Evolutionary conservation across 2,797 vertebrate genomes (phyloP).

Genomic region (Peromyscus attwateri): DNA sequence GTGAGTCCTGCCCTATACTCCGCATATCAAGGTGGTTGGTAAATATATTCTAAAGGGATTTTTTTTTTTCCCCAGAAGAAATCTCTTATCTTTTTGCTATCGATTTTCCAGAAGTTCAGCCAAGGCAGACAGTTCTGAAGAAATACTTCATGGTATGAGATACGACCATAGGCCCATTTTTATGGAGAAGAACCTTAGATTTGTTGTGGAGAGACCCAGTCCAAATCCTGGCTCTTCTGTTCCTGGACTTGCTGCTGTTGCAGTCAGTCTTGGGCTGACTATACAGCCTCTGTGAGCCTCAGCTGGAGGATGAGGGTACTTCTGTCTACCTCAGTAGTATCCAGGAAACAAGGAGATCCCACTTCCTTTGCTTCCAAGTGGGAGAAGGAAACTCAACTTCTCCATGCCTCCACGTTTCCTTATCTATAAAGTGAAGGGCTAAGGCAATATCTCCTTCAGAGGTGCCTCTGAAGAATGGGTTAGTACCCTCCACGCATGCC

Average conservation of each 20-base stretch:
- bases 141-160: background rate
- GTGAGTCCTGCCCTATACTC: background rate
- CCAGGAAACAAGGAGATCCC: background rate
- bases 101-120: background rate
- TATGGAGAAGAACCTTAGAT: background rate
- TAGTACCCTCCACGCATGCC: background rate
- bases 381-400: background rate
- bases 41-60: background rate
- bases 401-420: background rate
- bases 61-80: background rate
- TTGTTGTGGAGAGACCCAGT: background rate
- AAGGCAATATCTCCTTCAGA: background rate
- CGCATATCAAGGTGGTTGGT: background rate
- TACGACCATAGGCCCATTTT: background rate
- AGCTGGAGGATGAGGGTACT: background rate
- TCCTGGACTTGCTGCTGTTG: background rate
- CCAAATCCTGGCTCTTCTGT: background rate
- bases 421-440: background rate
- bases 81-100: background rate
- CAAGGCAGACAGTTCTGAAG: background rate
- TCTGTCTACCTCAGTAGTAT: background rate
- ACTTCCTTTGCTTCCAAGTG: background rate
- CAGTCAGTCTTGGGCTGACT: background rate
- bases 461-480: background rate
- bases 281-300: background rate